A percentile compares a stretch with the other conserved stretches of the same genome.
Evolutionary conservation across 1,140 invertebrate genomes (phyloP).

Genomic region (Drosophila miranda): DNA sequence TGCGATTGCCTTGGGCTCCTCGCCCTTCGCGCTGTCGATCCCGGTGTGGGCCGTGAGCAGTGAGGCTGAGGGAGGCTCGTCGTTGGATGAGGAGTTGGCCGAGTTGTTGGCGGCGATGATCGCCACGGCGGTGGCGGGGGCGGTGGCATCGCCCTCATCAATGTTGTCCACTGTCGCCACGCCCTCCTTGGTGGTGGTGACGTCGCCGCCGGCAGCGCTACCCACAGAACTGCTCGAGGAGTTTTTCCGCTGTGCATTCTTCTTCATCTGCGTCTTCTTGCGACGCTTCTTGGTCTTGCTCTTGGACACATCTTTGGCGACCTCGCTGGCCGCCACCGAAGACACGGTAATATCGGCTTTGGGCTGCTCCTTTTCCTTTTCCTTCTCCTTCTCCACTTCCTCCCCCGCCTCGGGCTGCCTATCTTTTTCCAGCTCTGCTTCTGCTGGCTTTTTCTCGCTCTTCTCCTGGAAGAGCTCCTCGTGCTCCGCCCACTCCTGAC

Average conservation of each 20-base stretch:
- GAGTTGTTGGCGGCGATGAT: constrained; percentile 28
- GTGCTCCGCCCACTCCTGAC: constrained; percentile 81
- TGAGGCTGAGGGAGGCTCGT: constrained; percentile 62
- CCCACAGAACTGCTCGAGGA: constrained; percentile 83
- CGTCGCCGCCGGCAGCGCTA: constrained; percentile 59
- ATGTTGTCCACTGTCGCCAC: constrained; percentile 59
- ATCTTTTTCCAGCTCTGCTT: constrained; percentile 7
- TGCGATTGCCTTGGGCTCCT: constrained; percentile 41
- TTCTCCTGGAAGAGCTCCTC: constrained; percentile 72
- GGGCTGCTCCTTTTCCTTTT: constrained; percentile 10
- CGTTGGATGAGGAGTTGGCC: constrained; percentile 67
- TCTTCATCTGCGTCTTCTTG: constrained; percentile 90
- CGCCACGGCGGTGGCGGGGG: constrained; percentile 12
- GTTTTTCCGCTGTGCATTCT: constrained; percentile 88
- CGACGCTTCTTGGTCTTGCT: constrained; percentile 89
- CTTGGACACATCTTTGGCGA: constrained; percentile 77
- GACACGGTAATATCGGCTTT: constrained; percentile 47
- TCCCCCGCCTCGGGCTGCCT: constrained; percentile 1
- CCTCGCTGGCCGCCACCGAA: constrained; percentile 50
- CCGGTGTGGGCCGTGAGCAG: constrained; percentile 61
- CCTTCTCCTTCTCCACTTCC: constrained; percentile 23
- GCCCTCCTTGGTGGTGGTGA: constrained; percentile 37
- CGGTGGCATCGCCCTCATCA: constrained; percentile 57
- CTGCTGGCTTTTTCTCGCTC: constrained; percentile 51
- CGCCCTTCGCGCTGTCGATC: constrained; percentile 59